These are phyloP conservation scores for Leptinotarsa peninsularis DNA, from an alignment of 2,888 invertebrate genomes.

Conservation along the genomic window DNA sequence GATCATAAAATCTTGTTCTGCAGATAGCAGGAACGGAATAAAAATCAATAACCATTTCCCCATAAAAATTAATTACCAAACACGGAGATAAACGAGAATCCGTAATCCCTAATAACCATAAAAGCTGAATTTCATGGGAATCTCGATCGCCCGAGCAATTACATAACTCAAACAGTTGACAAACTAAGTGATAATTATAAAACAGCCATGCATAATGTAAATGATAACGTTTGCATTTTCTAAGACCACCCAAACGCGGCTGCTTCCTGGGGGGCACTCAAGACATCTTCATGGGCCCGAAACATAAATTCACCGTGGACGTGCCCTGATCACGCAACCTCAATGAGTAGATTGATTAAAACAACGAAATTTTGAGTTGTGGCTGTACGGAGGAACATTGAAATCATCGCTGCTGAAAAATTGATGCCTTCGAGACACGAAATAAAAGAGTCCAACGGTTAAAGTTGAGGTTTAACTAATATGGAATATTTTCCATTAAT, in stretches of 20 bases:
- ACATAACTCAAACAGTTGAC: conserved; percentile 55
- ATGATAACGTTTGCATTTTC: conserved; percentile 58
- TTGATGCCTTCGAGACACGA: conserved; percentile 15
- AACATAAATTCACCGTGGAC: conserved; percentile 63
- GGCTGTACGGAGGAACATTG: conserved; percentile 34
- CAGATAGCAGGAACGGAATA: conserved; percentile 23
- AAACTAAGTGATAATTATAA: conserved; percentile 61
- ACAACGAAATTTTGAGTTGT: conserved; percentile 58
- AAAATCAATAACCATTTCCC: conserved; percentile 35
- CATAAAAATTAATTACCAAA: conserved; percentile 42
- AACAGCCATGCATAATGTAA: conserved; percentile 59
- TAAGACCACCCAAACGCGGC: conserved; percentile 62
- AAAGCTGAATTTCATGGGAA: conserved; percentile 38
- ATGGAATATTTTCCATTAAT: no score
- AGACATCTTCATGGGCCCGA: conserved; percentile 62
- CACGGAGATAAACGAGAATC: conserved; percentile 33
- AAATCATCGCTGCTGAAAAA: conserved; percentile 23
- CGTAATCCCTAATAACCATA: conserved; percentile 39
- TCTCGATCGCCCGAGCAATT: conserved; percentile 33
- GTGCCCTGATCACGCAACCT: conserved; percentile 62
- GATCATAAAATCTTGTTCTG: conserved; percentile 9
- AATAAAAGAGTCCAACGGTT: not conserved
- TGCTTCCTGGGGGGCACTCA: conserved; percentile 65
- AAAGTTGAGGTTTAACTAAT: no score
- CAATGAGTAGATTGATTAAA: conserved; percentile 61